Evolutionary conservation across 2,797 vertebrate species (phyloP).

Genomic region (Fundulus diaphanus): DNA sequence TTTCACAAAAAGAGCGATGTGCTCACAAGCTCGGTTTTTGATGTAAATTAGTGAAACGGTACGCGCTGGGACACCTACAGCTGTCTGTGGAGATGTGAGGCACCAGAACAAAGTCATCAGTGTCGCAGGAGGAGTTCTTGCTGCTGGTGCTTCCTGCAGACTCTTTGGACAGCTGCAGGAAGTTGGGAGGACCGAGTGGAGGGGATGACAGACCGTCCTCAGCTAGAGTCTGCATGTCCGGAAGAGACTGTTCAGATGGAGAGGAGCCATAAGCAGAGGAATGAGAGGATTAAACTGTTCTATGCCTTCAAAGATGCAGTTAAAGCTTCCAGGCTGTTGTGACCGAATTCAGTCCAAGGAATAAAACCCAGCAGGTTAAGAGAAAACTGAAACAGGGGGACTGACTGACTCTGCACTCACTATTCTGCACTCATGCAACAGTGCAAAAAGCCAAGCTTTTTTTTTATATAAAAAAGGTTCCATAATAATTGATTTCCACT

Average conservation of each 20-base stretch:
- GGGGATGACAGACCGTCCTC: conserved; percentile 93
- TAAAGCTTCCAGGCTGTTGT: conserved; percentile 34
- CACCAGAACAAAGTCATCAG: conserved; percentile 97
- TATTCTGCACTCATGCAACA: not conserved
- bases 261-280: not conserved
- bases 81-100: conserved; percentile 94
- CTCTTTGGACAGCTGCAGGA: conserved; percentile 96
- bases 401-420: conserved; percentile 18
- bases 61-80: conserved; percentile 81
- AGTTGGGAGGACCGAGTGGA: conserved; percentile 92
- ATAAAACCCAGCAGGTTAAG: conserved; percentile 21
- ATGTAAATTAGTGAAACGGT: not conserved
- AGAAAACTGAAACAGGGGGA: conserved; percentile 43
- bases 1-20: too few species aligned
- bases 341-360: conserved; percentile 47
- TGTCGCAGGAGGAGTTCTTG: conserved; percentile 96
- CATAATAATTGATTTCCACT: too few species aligned
- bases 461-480: too few species aligned
- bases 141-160: conserved; percentile 96
- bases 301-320: conserved; percentile 33
- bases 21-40: not conserved
- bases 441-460: too few species aligned
- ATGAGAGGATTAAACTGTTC: conserved; percentile 20
- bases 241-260: conserved; percentile 85
- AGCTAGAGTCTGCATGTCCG: conserved; percentile 94